Conservation (phyloP, 2,888 invertebrate species). For the Amblyteles armatorius region DNA sequence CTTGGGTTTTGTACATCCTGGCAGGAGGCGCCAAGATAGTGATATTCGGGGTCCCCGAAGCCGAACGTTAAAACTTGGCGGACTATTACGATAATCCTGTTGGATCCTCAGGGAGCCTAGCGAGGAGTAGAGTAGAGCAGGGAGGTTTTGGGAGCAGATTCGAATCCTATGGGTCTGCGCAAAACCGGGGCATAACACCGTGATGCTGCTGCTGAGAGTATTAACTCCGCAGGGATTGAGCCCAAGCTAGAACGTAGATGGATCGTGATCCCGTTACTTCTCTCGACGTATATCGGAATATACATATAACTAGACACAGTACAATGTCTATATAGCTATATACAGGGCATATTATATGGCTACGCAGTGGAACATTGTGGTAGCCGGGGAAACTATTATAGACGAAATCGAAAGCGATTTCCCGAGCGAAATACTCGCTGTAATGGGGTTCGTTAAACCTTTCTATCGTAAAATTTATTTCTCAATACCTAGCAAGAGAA, state of each 20-base stretch:
- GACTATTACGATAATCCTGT: constrained; percentile 83
- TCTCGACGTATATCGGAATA: constrained; percentile 44
- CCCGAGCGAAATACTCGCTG: constrained; percentile 19
- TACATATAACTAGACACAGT: constrained; percentile 4
- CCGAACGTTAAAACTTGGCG: constrained; percentile 78
- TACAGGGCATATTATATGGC: neutral
- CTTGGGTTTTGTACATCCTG: constrained; percentile 22
- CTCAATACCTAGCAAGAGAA: neutral
- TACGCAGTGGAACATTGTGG: constrained; percentile 5
- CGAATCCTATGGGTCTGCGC: constrained; percentile 44
- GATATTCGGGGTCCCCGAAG: constrained; percentile 70
- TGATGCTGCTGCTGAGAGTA: constrained; percentile 67
- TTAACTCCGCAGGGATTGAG: constrained; percentile 69
- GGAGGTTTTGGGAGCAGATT: constrained; percentile 28
- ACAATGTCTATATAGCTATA: neutral
- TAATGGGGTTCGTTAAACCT: constrained; percentile 20
- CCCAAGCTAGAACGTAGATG: constrained; percentile 66
- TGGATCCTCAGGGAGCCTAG: constrained; percentile 76
- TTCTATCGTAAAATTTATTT: neutral
- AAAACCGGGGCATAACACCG: constrained; percentile 37
- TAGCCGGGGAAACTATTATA: constrained; percentile 48
- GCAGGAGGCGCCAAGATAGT: constrained; percentile 52
- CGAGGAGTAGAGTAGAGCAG: constrained; percentile 65
- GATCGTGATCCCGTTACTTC: constrained; percentile 74
- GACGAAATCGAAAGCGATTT: constrained; percentile 46